Conservation (phyloP, 2,888 invertebrate genomes). For the Opisthograptis luteolata region DNA sequence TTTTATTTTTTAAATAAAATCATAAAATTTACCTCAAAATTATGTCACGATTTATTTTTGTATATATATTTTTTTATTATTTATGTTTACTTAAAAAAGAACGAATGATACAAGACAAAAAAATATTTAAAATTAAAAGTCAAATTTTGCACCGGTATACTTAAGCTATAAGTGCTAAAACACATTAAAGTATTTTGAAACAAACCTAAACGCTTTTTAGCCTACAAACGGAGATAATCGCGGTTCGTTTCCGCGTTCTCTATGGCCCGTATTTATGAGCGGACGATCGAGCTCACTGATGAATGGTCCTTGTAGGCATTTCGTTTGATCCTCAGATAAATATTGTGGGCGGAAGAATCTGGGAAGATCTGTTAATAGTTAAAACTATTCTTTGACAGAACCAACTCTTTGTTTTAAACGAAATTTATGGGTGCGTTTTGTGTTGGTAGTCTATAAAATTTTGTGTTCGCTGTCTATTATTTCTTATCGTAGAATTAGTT, state of each 20-base stretch:
- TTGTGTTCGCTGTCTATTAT: conserved; percentile 26
- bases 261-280: conserved; percentile 63
- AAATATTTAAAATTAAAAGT: too few relatives aligned
- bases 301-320: conserved; percentile 65
- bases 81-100: too few relatives aligned
- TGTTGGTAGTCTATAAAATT: conserved; percentile 10
- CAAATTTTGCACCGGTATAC: too few relatives aligned
- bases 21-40: too few relatives aligned
- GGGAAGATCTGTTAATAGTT: conserved; percentile 59
- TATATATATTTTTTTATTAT: too few relatives aligned
- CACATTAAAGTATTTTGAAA: background rate
- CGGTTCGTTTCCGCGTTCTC: conserved; percentile 58
- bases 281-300: conserved; percentile 64
- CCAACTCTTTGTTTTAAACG: conserved; percentile 45
- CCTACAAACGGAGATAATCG: conserved; percentile 11
- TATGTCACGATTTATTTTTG: too few relatives aligned
- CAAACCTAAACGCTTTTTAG: background rate
- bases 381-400: conserved; percentile 41
- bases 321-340: conserved; percentile 78
- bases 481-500: conserved; percentile 31
- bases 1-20: too few relatives aligned
- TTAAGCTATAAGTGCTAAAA: too few relatives aligned
- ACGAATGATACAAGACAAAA: too few relatives aligned
- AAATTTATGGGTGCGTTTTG: conserved; percentile 34
- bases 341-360: conserved; percentile 66